These are phyloP conservation scores for Zosterops japonicus DNA, from an alignment of 2,113 vertebrate species.

Conservation along the genomic window DNA sequence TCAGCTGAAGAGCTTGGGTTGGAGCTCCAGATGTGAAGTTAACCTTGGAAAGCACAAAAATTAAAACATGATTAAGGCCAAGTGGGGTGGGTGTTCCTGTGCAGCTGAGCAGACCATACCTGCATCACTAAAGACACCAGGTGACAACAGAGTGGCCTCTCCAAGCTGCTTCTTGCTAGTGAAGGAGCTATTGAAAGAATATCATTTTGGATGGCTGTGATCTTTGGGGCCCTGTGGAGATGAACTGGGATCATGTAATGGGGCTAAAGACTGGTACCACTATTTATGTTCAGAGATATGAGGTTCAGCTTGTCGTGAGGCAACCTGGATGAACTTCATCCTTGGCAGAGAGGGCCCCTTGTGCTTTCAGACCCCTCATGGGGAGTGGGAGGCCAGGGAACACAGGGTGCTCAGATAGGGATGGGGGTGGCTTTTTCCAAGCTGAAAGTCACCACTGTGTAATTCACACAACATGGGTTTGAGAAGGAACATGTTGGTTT, in stretches of 20 bases:
- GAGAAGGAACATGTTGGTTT: background rate
- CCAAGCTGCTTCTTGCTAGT: background rate
- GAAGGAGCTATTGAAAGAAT: background rate
- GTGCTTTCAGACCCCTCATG: background rate
- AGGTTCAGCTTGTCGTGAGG: background rate
- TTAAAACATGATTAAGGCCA: constrained; percentile 15
- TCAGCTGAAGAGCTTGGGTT: background rate
- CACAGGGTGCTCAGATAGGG: accelerated
- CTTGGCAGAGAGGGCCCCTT: background rate
- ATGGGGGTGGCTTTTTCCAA: background rate
- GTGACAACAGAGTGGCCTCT: background rate
- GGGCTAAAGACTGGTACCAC: background rate
- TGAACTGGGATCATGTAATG: accelerated
- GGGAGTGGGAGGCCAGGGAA: accelerated
- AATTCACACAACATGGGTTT: background rate
- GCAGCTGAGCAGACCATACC: background rate
- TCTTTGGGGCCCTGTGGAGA: background rate
- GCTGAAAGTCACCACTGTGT: background rate
- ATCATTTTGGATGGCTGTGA: background rate
- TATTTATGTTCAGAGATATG: accelerated
- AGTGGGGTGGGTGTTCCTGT: background rate
- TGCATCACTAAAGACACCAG: background rate
- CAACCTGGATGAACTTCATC: background rate
- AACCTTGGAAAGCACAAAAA: constrained; percentile 14
- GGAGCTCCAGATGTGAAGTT: background rate